A percentile compares a stretch with the other conserved stretches of the same genome.
These are phyloP conservation scores for Stegostoma tigrinum DNA, from an alignment of 2,113 vertebrate genomes.

Conservation along the genomic window DNA sequence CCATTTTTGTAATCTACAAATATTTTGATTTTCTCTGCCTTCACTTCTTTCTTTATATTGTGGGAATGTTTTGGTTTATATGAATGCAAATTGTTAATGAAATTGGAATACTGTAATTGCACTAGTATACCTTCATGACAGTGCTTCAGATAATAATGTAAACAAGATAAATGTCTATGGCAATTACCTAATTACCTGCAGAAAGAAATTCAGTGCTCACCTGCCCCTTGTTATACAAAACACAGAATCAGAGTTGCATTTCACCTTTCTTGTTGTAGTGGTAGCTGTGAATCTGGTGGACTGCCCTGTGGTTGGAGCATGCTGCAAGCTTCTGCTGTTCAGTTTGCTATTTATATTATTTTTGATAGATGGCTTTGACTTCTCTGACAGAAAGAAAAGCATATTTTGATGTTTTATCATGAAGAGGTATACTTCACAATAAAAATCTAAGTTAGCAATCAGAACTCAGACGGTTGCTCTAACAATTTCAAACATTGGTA, in stretches of 20 bases:
- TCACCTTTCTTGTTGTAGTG: slow-evolving; percentile 28
- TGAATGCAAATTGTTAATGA: not conserved
- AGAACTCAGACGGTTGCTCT: not conserved
- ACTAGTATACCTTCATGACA: not conserved
- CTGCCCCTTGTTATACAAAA: not conserved
- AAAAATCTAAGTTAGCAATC: not conserved
- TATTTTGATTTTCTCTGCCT: not conserved
- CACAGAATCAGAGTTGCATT: not conserved
- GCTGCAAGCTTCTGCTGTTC: slow-evolving; percentile 3
- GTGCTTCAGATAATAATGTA: not conserved
- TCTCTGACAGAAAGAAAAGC: not conserved
- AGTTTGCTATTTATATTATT: slow-evolving; percentile 31
- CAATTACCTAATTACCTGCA: not conserved
- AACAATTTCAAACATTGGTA: not conserved
- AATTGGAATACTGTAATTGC: not conserved
- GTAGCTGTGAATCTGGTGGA: not conserved
- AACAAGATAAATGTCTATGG: not conserved
- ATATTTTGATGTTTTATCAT: not conserved
- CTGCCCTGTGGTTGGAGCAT: not conserved
- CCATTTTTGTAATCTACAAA: not conserved
- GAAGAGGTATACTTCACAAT: not conserved
- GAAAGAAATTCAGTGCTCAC: not conserved
- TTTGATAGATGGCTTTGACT: slow-evolving; percentile 14
- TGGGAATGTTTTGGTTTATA: not conserved
- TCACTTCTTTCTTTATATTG: not conserved